Conservation (phyloP, 1,140 invertebrate species). For the Helicoverpa armigera region DNA sequence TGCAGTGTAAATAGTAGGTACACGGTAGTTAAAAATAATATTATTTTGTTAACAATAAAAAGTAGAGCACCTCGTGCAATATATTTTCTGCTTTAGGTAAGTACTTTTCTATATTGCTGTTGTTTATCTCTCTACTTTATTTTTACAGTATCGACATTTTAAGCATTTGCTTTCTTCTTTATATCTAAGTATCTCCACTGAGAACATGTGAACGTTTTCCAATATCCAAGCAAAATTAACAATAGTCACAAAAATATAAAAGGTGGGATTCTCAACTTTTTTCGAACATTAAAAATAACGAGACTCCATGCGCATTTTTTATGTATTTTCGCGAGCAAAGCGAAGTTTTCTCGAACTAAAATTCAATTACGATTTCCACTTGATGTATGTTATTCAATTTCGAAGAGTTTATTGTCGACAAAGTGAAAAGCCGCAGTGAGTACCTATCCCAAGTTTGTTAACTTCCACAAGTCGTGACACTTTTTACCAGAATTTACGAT, state of each 20-base stretch:
- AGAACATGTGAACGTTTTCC: neutral
- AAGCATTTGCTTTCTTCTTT: neutral
- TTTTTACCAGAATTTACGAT: slow-evolving; percentile 52
- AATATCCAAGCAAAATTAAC: neutral
- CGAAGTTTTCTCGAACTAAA: slow-evolving; percentile 34
- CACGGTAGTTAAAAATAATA: too few relatives aligned
- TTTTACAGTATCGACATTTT: slow-evolving; percentile 17
- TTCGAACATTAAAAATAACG: slow-evolving; percentile 11
- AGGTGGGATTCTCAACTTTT: neutral
- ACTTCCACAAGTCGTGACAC: slow-evolving; percentile 51
- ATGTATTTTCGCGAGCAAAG: neutral
- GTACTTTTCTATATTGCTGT: neutral
- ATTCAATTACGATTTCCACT: slow-evolving; percentile 49
- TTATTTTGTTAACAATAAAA: too few relatives aligned
- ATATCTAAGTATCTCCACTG: neutral
- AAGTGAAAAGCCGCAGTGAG: slow-evolving; percentile 48
- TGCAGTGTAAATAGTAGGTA: too few relatives aligned
- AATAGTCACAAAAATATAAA: neutral
- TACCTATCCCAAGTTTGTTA: slow-evolving; percentile 33
- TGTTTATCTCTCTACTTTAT: neutral
- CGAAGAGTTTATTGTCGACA: slow-evolving; percentile 45
- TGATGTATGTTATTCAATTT: slow-evolving; percentile 50
- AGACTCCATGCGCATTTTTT: slow-evolving; percentile 26
- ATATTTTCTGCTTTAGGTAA: slow-evolving; percentile 1
- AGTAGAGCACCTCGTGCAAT: neutral